Evolutionary conservation across 37 sponge, comb jelly and placozoan species (phyloP).

Genomic region (Diacarnus erythraeanus): DNA sequence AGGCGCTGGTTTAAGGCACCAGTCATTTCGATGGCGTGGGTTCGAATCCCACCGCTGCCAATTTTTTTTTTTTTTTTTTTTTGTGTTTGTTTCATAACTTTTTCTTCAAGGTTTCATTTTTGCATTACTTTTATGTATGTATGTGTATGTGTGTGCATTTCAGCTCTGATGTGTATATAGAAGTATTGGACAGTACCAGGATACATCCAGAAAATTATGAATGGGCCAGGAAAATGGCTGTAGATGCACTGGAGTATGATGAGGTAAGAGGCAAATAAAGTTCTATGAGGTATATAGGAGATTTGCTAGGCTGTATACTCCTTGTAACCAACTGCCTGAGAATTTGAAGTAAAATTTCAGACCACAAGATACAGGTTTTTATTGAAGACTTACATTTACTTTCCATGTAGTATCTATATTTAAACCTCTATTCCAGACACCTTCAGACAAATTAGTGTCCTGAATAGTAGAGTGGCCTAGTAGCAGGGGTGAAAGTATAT

Average conservation of each 20-base stretch:
- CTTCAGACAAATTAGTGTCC: too few relatives aligned
- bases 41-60: slow-evolving; percentile 28
- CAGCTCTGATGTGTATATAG: slow-evolving; percentile 52
- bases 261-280: slow-evolving; percentile 49
- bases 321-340: too few relatives aligned
- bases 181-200: slow-evolving; percentile 93
- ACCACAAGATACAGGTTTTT: too few relatives aligned
- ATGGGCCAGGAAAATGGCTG: slow-evolving; percentile 99
- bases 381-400: too few relatives aligned
- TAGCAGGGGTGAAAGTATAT: too few relatives aligned
- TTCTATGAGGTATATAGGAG: neutral
- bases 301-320: too few relatives aligned
- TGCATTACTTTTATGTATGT: too few relatives aligned
- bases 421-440: too few relatives aligned
- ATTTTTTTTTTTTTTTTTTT: neutral
- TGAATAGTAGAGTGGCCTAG: too few relatives aligned
- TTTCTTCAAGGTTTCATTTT: too few relatives aligned
- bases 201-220: slow-evolving; percentile 97
- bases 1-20: slow-evolving; percentile 29
- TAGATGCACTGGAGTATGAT: slow-evolving; percentile 97
- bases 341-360: too few relatives aligned
- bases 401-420: too few relatives aligned
- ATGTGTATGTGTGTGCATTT: neutral
- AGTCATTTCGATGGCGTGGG: slow-evolving; percentile 35
- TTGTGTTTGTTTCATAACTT: neutral